phyloP scores from a whole-genome alignment of 2,888 invertebrate species.

The Deilephila elpenor region DNA sequence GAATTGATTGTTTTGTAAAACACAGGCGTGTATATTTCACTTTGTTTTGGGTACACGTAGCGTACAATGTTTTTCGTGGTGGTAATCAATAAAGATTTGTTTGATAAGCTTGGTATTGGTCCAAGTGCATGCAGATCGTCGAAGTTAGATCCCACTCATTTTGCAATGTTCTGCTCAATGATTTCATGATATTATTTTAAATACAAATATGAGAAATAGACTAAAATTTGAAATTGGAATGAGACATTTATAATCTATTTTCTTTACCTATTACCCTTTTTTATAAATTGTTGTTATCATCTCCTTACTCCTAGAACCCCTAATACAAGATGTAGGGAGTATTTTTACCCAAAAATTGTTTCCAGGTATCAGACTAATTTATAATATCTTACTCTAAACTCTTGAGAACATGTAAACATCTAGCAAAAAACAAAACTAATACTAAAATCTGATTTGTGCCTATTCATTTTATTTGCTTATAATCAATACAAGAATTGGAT shows the following conservation, averaged over 20 bases:
- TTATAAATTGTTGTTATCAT: too few species aligned
- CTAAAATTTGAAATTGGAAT: slow-evolving; percentile 12
- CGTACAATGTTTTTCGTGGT: slow-evolving; percentile 26
- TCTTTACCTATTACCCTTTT: too few species aligned
- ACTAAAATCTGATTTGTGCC: background rate
- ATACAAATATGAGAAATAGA: background rate
- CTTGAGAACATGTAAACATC: background rate
- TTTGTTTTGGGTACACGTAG: slow-evolving; percentile 32
- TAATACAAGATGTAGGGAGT: too few species aligned
- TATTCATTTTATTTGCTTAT: background rate
- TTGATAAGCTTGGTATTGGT: slow-evolving; percentile 12
- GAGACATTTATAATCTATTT: too few species aligned
- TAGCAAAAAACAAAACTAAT: background rate
- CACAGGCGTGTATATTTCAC: slow-evolving; percentile 11
- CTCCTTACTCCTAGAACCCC: too few species aligned
- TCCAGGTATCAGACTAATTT: too few species aligned
- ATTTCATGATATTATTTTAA: background rate
- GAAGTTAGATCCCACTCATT: background rate
- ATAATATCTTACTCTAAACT: too few species aligned
- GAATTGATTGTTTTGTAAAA: slow-evolving; percentile 26
- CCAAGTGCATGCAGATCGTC: slow-evolving; percentile 5
- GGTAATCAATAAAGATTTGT: slow-evolving; percentile 31
- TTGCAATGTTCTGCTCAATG: background rate
- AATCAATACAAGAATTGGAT: background rate
- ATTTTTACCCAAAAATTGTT: too few species aligned